Conservation (phyloP, 2,797 vertebrate genomes). For the Sitta carolinensis region DNA sequence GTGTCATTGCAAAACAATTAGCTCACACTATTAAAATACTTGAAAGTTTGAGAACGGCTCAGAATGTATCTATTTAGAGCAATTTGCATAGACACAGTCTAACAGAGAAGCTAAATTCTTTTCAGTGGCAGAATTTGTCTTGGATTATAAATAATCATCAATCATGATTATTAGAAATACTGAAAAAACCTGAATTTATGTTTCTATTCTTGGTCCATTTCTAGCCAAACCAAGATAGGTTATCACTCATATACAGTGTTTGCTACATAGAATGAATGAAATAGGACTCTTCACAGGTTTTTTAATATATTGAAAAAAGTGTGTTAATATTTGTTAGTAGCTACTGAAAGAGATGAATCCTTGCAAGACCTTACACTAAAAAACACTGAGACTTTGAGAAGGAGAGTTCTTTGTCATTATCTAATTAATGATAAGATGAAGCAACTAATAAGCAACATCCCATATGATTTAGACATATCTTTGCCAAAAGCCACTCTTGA, state of each 20-base stretch:
- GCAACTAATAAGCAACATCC: not conserved
- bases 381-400: rapidly evolving
- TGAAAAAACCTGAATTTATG: not conserved
- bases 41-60: not conserved
- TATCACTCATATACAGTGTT: not conserved
- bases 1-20: not conserved
- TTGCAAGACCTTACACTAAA: not conserved
- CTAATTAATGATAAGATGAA: not conserved
- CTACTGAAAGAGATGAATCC: not conserved
- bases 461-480: not conserved
- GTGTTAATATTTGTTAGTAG: not conserved
- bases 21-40: not conserved
- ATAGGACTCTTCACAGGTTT: not conserved
- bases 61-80: not conserved
- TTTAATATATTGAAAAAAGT: not conserved
- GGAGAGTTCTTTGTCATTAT: not conserved
- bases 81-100: not conserved
- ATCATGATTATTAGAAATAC: not conserved
- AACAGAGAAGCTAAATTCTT: not conserved
- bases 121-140: not conserved
- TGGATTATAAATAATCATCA: not conserved
- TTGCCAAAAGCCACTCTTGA: not conserved
- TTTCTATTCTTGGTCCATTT: not conserved
- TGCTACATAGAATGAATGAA: not conserved
- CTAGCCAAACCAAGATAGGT: not conserved